Percentiles rank a stretch among this genome's conserved stretches.
Evolutionary conservation across 2,888 invertebrate genomes (phyloP).

Genomic region (Dolichomitus sp.): DNA sequence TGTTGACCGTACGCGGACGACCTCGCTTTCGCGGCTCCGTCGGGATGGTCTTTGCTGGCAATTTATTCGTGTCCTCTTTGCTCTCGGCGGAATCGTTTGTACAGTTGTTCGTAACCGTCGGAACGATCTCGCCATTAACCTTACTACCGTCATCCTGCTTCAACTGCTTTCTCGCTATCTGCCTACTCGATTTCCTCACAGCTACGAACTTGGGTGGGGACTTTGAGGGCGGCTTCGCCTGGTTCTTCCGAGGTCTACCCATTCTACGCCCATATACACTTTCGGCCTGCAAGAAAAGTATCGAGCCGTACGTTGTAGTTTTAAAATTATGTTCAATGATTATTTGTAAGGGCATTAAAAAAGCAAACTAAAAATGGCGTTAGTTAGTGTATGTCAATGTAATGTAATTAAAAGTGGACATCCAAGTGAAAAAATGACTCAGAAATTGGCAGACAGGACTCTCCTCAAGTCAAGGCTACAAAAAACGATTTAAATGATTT

Average conservation of each 20-base stretch:
- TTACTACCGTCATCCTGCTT: conserved; percentile 80
- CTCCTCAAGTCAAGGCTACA: no score
- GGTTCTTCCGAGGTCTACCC: conserved; percentile 82
- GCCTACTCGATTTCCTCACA: conserved; percentile 83
- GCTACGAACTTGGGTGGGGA: conserved; percentile 76
- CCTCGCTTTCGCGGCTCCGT: conserved; percentile 57
- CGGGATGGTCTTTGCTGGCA: conserved; percentile 31
- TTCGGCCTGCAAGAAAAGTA: conserved; percentile 16
- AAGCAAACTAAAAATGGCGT: not conserved
- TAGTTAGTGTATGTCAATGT: no score
- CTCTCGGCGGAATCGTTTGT: conserved; percentile 73
- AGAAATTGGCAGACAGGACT: no score
- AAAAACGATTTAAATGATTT: no score
- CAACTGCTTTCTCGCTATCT: conserved; percentile 82
- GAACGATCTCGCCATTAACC: conserved; percentile 77
- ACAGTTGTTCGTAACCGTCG: conserved; percentile 68
- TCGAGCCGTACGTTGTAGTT: not conserved
- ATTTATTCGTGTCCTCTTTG: conserved; percentile 69
- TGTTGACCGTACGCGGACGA: conserved; percentile 38
- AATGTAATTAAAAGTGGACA: not conserved
- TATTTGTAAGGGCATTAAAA: not conserved
- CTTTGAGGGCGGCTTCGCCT: conserved; percentile 78
- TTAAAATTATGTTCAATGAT: not conserved
- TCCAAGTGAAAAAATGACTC: no score
- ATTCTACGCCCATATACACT: conserved; percentile 70